These are phyloP conservation scores for Axinella damicornis DNA, from an alignment of 37 sponge, comb jelly and placozoan species.

Conservation along the genomic window DNA sequence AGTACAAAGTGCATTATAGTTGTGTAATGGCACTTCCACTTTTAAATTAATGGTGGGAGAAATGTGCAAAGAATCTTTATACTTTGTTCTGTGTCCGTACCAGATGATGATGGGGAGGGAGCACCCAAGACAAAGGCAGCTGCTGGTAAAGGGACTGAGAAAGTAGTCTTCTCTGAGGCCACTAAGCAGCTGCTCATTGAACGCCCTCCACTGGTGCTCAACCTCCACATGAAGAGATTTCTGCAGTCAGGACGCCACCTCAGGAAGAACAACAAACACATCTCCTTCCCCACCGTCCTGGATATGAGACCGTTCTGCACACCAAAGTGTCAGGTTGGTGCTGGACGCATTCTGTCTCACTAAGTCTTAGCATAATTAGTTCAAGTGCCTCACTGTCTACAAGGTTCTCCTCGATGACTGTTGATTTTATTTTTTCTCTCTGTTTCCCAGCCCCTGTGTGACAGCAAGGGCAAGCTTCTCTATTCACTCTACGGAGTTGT, in stretches of 20 bases:
- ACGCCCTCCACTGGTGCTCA: slow-evolving; percentile 75
- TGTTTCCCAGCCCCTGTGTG: slow-evolving; percentile 3
- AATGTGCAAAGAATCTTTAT: no score
- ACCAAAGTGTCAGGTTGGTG: slow-evolving; percentile 48
- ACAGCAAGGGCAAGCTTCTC: slow-evolving; percentile 46
- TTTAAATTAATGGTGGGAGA: no score
- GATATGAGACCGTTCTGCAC: slow-evolving; percentile 89
- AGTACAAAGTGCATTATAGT: not conserved
- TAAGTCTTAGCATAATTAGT: no score
- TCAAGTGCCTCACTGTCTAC: no score
- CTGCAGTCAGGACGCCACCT: slow-evolving; percentile 63
- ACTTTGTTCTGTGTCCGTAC: no score
- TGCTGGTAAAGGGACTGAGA: not conserved
- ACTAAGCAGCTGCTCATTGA: slow-evolving; percentile 79
- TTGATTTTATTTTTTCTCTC: not conserved
- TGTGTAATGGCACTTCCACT: no score
- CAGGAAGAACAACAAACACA: slow-evolving; percentile 80
- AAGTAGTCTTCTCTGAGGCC: slow-evolving; percentile 55
- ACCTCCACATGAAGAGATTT: slow-evolving; percentile 95
- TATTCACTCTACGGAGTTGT: slow-evolving; percentile 95
- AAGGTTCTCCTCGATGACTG: not conserved
- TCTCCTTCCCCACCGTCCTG: slow-evolving; percentile 82
- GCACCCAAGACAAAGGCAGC: not conserved
- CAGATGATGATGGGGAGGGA: not conserved
- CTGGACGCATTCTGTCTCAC: no score